phyloP scores from a whole-genome alignment of 2,888 invertebrate genomes.

The Lasioglossum morio region DNA sequence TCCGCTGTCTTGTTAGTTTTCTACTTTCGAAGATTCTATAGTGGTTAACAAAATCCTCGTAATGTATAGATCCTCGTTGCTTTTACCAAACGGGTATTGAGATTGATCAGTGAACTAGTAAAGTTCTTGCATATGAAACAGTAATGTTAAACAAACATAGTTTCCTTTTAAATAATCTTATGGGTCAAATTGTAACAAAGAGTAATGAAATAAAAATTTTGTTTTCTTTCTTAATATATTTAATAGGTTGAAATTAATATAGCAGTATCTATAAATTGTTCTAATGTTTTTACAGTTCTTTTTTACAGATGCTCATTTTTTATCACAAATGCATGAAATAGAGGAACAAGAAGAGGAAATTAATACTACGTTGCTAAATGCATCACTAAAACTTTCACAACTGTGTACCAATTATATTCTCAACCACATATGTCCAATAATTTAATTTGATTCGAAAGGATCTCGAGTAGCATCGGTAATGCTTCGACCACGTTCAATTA shows the following conservation, averaged over 20 bases:
- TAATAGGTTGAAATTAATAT: too few relatives aligned
- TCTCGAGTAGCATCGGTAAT: neutral
- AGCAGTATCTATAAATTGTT: too few relatives aligned
- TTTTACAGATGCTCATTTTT: too few relatives aligned
- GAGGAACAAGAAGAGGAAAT: neutral
- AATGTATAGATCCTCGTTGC: neutral
- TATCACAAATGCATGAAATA: neutral
- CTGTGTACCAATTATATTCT: neutral
- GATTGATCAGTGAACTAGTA: neutral
- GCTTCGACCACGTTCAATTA: neutral
- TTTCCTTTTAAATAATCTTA: too few relatives aligned
- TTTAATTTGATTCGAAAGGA: neutral
- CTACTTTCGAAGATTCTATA: neutral
- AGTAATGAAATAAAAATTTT: too few relatives aligned
- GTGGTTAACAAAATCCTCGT: neutral
- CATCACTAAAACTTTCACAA: neutral
- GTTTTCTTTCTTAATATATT: too few relatives aligned
- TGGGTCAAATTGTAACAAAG: too few relatives aligned
- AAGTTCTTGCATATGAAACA: too few relatives aligned
- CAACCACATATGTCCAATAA: neutral
- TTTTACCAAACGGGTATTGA: neutral
- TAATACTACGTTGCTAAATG: neutral
- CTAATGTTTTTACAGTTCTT: too few relatives aligned
- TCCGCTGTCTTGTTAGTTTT: constrained; percentile 10
- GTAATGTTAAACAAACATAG: too few relatives aligned